Base-by-base conservation (phyloP, 2,797 vertebrate species). In the Parauchenoglanis punctatus region DNA sequence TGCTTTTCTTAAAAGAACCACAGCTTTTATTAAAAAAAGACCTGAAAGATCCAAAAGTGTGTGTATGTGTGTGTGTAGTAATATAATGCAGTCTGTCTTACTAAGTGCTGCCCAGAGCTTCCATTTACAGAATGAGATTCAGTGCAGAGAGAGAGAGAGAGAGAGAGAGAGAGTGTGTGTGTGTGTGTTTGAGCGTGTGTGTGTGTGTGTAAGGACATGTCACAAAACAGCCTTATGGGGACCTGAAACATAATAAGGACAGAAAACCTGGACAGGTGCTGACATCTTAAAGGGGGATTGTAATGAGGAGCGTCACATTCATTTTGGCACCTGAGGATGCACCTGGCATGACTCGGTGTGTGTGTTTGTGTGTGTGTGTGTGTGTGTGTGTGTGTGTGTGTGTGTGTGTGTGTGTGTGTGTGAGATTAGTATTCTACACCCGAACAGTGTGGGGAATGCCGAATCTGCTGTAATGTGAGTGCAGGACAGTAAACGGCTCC, bases 91-190 rank as follows among this genome's bases (percentile, higher is more conserved):
- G 85, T 86, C 87, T 92, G 91, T 92, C 90, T 88, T n/a, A 11
- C 75, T 89, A 92, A 93, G 90, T 90, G 90, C 89, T 86, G 87
- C 82, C 88, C 80, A 87, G 77, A 89, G 89, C 88, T 90, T 90
- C 89, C 89, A 90, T 91, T 89, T 88, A 82, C 75, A 86, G 89
- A 90, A 92, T 90, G 73, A 91, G 88, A 90, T 81, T 85, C 73
- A 85, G 80, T 54, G 46, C 18, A 88, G 87, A 90, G 87, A 88
- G 89, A 54, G 25, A 28, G 73, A 28, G 46, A 46, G 7, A 73
- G 40, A 73, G 20, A 46, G 35, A 40, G 17, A 70, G 67, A 68
- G 70, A 25, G 31, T 70, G 68, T 70, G 35, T 44, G 40, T 73
- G 40, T 73, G 40, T 73, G 70, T 73, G 40, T 46, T 40, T 52